These are phyloP conservation scores for Hippocampus barbouri DNA, from an alignment of 2,113 vertebrate species.

Conservation along the genomic window DNA sequence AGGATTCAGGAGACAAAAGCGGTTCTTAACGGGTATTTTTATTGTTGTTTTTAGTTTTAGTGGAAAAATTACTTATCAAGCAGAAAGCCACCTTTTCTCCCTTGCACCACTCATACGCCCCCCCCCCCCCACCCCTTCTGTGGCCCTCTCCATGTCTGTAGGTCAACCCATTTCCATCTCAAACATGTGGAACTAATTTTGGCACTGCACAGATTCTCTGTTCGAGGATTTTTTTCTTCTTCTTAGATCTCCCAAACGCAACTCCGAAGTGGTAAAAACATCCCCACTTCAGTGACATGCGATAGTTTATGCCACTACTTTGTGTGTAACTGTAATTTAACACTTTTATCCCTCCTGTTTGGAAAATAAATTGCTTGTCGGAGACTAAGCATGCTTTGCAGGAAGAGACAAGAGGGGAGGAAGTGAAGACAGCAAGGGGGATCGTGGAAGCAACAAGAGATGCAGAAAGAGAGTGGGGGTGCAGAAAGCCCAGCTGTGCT, in stretches of 20 bases:
- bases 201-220: conserved; percentile 59
- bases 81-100: conserved; percentile 43
- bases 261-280: conserved; percentile 55
- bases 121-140: conserved; percentile 20
- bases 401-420: conserved; percentile 50
- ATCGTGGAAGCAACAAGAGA: conserved; percentile 59
- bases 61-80: conserved; percentile 33
- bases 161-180: conserved; percentile 73
- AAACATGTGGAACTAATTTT: conserved; percentile 82
- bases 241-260: conserved; percentile 47
- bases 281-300: conserved; percentile 34
- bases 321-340: conserved; percentile 38
- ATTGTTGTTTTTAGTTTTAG: conserved; percentile 44
- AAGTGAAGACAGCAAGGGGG: conserved; percentile 48
- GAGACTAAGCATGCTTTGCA: conserved; percentile 60
- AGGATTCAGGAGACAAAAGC: conserved; percentile 22
- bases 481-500: conserved; percentile 67
- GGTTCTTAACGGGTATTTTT: conserved; percentile 57
- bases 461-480: conserved; percentile 50
- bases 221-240: conserved; percentile 17
- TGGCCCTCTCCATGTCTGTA: conserved; percentile 63
- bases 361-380: conserved; percentile 59
- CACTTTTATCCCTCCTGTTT: conserved; percentile 53
- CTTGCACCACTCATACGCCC: conserved; percentile 35
- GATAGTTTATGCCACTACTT: conserved; percentile 32